Base-by-base conservation (phyloP, 2,797 vertebrate genomes). In the Ctenopoma multispine region DNA sequence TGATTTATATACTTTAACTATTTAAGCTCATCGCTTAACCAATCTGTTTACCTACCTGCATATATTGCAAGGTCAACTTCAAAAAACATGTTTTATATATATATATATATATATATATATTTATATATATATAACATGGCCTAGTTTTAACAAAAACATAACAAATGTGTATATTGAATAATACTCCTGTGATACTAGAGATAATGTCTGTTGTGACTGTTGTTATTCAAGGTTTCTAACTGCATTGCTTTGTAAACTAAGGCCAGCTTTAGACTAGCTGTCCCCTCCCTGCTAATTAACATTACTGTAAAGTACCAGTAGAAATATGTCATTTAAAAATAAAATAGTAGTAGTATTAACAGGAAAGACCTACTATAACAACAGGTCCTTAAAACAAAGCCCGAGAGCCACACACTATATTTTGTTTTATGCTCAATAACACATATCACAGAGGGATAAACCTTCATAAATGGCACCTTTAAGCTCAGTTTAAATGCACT, bases 231-330 rank as follows among this genome's bases (percentile, higher is more conserved):
- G 10, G 20, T 20, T 5, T 20, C 38, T 1, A 14, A 27, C 21
- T 3, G 56, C 21, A 41, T 21, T 54, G 10, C 54, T 31, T 23
- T 63, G 67, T 61, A 68, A 77, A 77, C 24, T 23, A 27, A 86
- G 58, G 48, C 49, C 74, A 77, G 71, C 60, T 67, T 87, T 67
- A 77, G 83, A 86, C 83, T 68, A 81, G 48, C 46, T 31, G 55
- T 9, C 50, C 61, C 44, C 68, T 68, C 54, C 13, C 56, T 64
- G 64, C 85, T 89, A 91, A 83, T 31, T 31, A 31, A 31, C 29
- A 7, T 90, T 89, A 58, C 46, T 85, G 84, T 75, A 20, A 4
- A n/a, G 68, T 3, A 60, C 66, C n/a, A 27, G 50, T 2, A 31
- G 46, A 78, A 31, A 5, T 31, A 31, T 31, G 29, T 31, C 74